A percentile compares a stretch with the other conserved stretches of the same genome.
Evolutionary conservation across 35 echinoderm and acorn worm genomes (phyloP).

Genomic region (Ophiothrix spiculata): DNA sequence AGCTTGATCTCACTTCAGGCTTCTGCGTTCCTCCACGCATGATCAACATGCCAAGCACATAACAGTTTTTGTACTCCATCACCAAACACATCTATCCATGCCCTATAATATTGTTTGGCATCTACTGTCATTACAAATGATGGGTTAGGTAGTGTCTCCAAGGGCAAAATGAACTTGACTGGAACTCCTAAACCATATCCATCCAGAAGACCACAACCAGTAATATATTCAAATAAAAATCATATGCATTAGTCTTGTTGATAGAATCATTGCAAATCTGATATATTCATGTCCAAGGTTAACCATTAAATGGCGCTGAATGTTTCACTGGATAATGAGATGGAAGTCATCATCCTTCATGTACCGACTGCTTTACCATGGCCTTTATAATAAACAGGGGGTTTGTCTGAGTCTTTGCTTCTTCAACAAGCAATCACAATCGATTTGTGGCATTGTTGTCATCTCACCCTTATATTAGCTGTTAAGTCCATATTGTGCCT

Average conservation of each 20-base stretch:
- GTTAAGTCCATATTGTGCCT: not conserved
- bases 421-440: not conserved
- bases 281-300: not conserved
- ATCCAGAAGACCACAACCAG: conserved; percentile 35
- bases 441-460: not conserved
- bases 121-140: conserved; percentile 10
- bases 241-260: conserved; percentile 28
- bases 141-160: not conserved
- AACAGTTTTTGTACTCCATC: not conserved
- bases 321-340: not conserved
- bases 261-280: conserved; percentile 22
- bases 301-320: not conserved
- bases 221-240: conserved; percentile 37
- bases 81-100: conserved; percentile 12
- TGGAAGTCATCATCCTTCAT: not conserved
- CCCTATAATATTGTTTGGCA: conserved; percentile 1
- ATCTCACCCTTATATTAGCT: not conserved
- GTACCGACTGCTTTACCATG: not conserved
- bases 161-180: conserved; percentile 15
- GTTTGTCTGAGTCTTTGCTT: not conserved
- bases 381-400: not conserved
- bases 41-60: conserved; percentile 30
- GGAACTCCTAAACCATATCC: conserved; percentile 34
- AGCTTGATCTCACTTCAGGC: not conserved
- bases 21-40: conserved; percentile 1